Percentiles rank a stretch among this genome's conserved stretches.
Conservation (phyloP, 2,888 invertebrate genomes). For the Drosophila putrida region DNA sequence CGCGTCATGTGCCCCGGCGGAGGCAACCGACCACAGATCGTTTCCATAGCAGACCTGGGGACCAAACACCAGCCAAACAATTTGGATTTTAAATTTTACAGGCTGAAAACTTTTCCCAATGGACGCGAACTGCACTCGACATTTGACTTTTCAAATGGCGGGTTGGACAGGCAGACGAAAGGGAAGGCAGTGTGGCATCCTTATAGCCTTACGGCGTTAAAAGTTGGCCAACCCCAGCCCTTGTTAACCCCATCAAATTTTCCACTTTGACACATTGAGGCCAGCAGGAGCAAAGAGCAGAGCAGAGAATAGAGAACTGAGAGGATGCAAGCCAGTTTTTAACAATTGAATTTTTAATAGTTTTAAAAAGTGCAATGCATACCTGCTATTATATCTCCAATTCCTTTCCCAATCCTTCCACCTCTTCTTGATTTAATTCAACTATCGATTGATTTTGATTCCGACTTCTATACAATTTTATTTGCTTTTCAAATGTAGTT, state of each 20-base stretch:
- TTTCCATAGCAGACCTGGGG: constrained; percentile 15
- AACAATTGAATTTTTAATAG: constrained; percentile 77
- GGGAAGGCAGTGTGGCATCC: not conserved
- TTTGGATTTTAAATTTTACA: constrained; percentile 58
- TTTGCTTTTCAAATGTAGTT: constrained; percentile 17
- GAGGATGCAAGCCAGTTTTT: constrained; percentile 44
- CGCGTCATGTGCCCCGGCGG: constrained; percentile 43
- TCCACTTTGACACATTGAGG: constrained; percentile 76
- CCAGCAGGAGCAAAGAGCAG: constrained; percentile 44
- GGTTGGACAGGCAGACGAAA: constrained; percentile 1
- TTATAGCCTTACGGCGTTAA: constrained; percentile 43
- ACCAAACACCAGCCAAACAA: constrained; percentile 42
- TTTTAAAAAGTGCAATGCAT: constrained; percentile 44
- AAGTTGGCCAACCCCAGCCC: constrained; percentile 26
- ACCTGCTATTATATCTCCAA: constrained; percentile 3
- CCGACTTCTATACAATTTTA: constrained; percentile 24
- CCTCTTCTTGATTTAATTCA: not conserved
- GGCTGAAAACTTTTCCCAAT: constrained; percentile 61
- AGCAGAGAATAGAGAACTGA: constrained; percentile 23
- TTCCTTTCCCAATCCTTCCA: not conserved
- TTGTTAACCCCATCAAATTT: constrained; percentile 50
- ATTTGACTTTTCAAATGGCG: constrained; percentile 69
- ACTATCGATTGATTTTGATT: constrained; percentile 47
- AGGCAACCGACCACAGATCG: constrained; percentile 24
- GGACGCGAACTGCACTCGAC: constrained; percentile 65